Evolutionary conservation across 1,140 invertebrate species (phyloP), one percentile per base, ranked within the genome.

Genomic region (Cydia strobilella): DNA sequence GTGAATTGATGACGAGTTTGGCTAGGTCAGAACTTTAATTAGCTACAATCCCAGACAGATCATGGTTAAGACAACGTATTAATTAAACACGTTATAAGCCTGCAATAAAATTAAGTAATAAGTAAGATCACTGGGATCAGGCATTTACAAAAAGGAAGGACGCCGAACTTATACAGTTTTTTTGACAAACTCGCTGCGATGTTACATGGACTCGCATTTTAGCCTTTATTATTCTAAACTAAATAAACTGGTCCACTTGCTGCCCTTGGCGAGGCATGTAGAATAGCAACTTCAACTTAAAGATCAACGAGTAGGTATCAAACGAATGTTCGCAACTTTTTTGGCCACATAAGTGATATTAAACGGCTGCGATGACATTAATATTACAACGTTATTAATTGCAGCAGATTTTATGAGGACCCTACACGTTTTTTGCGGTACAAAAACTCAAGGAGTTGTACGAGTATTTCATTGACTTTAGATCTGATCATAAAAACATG

Each of bases 381-480:
- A 59, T 59, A 20, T 59, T 23, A 59, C 54, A 59, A 59, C 12
- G 54, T 59, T 59, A 59, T 59, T 59, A 20, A 59, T 59, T 59
- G 20, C 20, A 59, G 9, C 18, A 23, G 20, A 23, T 23, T 59
- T 59, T 59, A 59, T 23, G 54, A 23, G 54, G 20, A 23, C 54
- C 23, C 13, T 51, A 2, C 6, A 23, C 54, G 20, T 20, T 59
- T 59, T 51, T 59, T 59, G 54, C 20, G 20, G 54, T n/a, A 20
- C 9, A 9, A n/a, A 15, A 48, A 51, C n/a, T 51, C n/a, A 51
- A 51, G 48, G 9, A 48, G 45, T 48, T 59, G 9, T 59, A 9
- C 1, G 18, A 23, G 54, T 59, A 9, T 59, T 59, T 23, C 10
- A 59, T 59, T 59, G 54, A 59, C 54, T 59, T 59, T 23, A 23